Evolutionary conservation across 2,888 invertebrate species (phyloP), one percentile per base, ranked within the genome.

Genomic region (Neuroscelio doddi): DNA sequence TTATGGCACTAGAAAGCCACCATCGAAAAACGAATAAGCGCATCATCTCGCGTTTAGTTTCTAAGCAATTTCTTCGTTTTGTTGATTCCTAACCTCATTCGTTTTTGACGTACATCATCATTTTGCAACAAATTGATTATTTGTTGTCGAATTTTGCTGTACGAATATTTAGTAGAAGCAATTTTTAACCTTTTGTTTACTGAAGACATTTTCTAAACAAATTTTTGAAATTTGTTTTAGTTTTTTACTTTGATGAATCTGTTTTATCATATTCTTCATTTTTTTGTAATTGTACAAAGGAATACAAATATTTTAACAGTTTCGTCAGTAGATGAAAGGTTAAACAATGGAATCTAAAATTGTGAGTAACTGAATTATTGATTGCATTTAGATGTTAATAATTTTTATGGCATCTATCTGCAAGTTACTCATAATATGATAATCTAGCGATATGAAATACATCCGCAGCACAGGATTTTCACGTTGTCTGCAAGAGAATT

Each of bases 1-100:
- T 7, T 81, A 79, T 30, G 80, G 81, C 10, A 78, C 75, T 12
- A 76, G 76, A 64, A 75, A 78, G 36, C 61, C 63, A 34, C 29
- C 53, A 5, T 12, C 56, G 45, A 68, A 64, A 17, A 26, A 51
- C 12, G 59, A 68, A 64, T 68, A 68, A 61, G 36, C 41, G 29
- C 36, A 10, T 5, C 9, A 16, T n/a, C 29, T 26, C 27, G 38
- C 32, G 51, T 15, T 38, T 61, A 59, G 46, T 39, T 5, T 14
- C 38, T 59, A 63, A 67, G 63, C 50, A 63, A 67, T 67, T 63
- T 45, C 38, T 56, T 56, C 59, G 38, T 46, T 47, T 67, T 51
- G 41, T 39, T 45, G 63, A 67, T 67, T 67, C 63, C 67, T 67
- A 56, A 47, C 59, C 59, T 67, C 63, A 52, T 47, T 63, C 55